A percentile compares a stretch with the other conserved stretches of the same genome.
Evolutionary conservation across 1,140 invertebrate genomes (phyloP).

Genomic region (Bombus consobrinus): DNA sequence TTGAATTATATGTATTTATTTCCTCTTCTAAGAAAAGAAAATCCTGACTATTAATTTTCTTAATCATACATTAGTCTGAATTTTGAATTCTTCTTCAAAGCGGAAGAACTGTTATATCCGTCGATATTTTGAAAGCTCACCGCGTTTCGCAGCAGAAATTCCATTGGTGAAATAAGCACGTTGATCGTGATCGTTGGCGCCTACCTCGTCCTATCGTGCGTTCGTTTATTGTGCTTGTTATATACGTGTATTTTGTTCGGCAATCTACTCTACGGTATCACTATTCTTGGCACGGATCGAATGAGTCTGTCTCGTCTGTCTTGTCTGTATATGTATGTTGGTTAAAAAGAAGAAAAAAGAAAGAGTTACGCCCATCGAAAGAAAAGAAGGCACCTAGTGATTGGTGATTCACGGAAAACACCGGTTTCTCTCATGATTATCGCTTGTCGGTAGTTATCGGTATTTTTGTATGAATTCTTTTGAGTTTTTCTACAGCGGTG

Average conservation of each 20-base stretch:
- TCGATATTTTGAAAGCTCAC: conserved; percentile 5
- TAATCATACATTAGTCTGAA: too few relatives aligned
- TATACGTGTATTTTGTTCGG: conserved; percentile 43
- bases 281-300: conserved; percentile 65
- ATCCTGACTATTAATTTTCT: not conserved
- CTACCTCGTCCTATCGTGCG: conserved; percentile 7
- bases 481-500: too few relatives aligned
- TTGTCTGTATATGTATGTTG: not conserved
- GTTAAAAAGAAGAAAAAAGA: conserved; percentile 14
- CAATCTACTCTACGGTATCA: conserved; percentile 33
- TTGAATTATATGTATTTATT: not conserved
- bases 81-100: not conserved
- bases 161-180: conserved; percentile 32
- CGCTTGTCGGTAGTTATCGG: not conserved
- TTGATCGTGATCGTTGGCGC: conserved; percentile 36
- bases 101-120: conserved; percentile 3
- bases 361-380: not conserved
- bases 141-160: not conserved
- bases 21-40: not conserved
- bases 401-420: conserved; percentile 9
- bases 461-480: not conserved
- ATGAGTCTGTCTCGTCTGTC: not conserved
- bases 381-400: not conserved
- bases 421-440: conserved; percentile 1
- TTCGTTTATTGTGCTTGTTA: conserved; percentile 63